Conservation (phyloP, 1,140 invertebrate species). For the Charaxes varanes region DNA sequence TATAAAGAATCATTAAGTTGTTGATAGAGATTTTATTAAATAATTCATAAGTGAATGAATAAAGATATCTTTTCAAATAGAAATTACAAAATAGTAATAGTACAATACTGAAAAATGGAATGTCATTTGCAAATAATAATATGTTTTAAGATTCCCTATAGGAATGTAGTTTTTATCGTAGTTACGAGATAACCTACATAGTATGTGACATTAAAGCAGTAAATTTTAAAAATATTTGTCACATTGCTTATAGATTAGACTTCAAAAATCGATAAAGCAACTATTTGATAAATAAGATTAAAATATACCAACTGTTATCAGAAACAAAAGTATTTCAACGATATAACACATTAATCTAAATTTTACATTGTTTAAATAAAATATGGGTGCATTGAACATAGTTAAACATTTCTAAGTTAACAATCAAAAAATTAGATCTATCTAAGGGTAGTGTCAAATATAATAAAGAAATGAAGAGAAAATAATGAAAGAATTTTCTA, state of each 20-base stretch:
- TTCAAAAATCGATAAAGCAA: no score
- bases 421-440: neutral
- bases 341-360: no score
- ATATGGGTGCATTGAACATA: no score
- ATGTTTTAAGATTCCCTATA: constrained; percentile 8
- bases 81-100: constrained; percentile 15
- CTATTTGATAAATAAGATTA: no score
- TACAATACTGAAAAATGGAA: constrained; percentile 45
- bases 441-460: no score
- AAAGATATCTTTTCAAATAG: neutral
- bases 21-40: neutral
- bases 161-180: constrained; percentile 14
- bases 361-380: no score
- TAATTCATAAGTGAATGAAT: neutral
- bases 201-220: constrained; percentile 1
- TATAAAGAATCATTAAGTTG: no score
- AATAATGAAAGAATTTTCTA: no score
- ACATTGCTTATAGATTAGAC: no score
- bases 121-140: constrained; percentile 19
- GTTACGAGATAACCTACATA: constrained; percentile 1
- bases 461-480: no score
- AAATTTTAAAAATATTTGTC: constrained; percentile 11
- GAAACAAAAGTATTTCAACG: no score
- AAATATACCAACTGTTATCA: no score
- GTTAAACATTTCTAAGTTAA: neutral